Evolutionary conservation across 2,113 vertebrate species (phyloP).

Genomic region (Salvator merianae): DNA sequence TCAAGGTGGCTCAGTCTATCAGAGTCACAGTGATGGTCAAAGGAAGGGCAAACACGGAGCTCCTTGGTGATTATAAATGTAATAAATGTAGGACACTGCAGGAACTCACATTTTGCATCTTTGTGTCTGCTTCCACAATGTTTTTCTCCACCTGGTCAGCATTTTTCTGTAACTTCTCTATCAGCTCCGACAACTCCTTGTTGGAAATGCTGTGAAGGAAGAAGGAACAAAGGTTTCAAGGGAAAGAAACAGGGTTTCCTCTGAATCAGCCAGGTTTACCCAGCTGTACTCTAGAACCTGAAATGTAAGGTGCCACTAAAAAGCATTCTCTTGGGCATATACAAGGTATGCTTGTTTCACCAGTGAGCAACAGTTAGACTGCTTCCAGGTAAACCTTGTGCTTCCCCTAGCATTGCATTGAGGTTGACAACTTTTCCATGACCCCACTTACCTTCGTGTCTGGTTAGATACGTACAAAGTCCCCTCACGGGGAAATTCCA

Average conservation of each 20-base stretch:
- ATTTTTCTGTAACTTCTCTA: slow-evolving; percentile 93
- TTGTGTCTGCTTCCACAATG: slow-evolving; percentile 89
- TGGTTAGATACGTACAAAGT: too few relatives aligned
- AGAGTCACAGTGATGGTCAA: too few relatives aligned
- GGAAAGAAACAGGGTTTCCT: background rate
- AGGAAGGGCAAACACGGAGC: too few relatives aligned
- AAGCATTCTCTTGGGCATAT: background rate
- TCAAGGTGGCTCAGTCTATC: too few relatives aligned
- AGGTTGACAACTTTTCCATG: too few relatives aligned
- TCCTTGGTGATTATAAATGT: too few relatives aligned
- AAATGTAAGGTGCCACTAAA: background rate
- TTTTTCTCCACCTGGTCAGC: slow-evolving; percentile 95
- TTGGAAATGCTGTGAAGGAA: slow-evolving; percentile 72
- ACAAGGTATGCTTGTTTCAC: background rate
- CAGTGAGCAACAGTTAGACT: accelerated
- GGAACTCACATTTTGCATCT: slow-evolving; percentile 86
- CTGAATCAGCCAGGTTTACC: background rate
- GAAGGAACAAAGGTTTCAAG: background rate
- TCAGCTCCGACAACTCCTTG: slow-evolving; percentile 83
- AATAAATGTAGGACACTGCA: too few relatives aligned
- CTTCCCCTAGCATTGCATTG: too few relatives aligned
- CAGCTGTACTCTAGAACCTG: background rate
- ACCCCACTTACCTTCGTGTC: too few relatives aligned
- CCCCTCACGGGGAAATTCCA: too few relatives aligned
- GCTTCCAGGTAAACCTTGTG: too few relatives aligned